These are phyloP conservation scores for Sogatella furcifera DNA, from an alignment of 1,140 invertebrate genomes.

Conservation along the genomic window DNA sequence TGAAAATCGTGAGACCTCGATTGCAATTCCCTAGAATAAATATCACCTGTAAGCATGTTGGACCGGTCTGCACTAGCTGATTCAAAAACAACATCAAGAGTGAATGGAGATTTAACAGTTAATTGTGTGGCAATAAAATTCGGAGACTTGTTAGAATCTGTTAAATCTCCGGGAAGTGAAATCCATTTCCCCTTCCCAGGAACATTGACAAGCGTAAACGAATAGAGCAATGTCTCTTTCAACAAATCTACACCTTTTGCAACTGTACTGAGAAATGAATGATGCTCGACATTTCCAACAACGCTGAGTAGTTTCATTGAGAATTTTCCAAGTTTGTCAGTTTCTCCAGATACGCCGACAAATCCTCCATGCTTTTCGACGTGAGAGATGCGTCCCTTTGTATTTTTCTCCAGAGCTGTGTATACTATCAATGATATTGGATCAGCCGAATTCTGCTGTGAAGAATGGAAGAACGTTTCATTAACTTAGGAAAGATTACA, in stretches of 20 bases:
- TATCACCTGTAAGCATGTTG: constrained; percentile 44
- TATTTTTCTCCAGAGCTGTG: constrained; percentile 57
- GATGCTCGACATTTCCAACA: constrained; percentile 36
- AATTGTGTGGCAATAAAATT: constrained; percentile 80
- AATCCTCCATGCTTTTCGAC: constrained; percentile 38
- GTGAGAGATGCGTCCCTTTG: constrained; percentile 46
- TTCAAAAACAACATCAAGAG: constrained; percentile 76
- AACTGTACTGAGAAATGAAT: constrained; percentile 60
- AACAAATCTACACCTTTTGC: constrained; percentile 59
- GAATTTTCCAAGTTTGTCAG: constrained; percentile 70
- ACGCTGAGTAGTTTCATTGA: constrained; percentile 37
- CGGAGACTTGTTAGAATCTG: constrained; percentile 35
- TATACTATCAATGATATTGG: constrained; percentile 67
- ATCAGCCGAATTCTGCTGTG: constrained; percentile 24
- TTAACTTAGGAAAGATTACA: too few relatives aligned
- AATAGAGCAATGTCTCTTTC: constrained; percentile 64
- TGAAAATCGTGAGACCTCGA: constrained; percentile 48
- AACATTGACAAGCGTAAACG: constrained; percentile 45
- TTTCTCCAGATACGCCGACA: constrained; percentile 62
- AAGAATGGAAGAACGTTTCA: too few relatives aligned
- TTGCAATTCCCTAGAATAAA: constrained; percentile 49
- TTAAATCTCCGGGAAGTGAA: constrained; percentile 37
- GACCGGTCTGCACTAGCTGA: constrained; percentile 51
- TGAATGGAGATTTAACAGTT: constrained; percentile 67
- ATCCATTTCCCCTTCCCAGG: constrained; percentile 44